phyloP scores from a whole-genome alignment of 2,888 invertebrate genomes.

The Stenolophus ochropezus region DNA sequence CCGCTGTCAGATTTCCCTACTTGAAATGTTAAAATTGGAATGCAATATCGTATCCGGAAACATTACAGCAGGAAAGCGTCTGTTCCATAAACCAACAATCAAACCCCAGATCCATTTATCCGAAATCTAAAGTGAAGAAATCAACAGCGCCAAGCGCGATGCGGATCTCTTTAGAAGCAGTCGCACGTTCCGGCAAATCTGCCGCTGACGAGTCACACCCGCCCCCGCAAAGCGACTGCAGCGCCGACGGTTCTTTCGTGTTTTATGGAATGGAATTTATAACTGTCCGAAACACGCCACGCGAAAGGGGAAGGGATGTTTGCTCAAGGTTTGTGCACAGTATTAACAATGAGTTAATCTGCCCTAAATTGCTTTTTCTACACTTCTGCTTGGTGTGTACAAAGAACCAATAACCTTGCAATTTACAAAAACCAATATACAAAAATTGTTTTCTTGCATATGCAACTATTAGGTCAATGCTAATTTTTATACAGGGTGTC shows the following conservation, averaged over 20 bases:
- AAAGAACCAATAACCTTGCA: not conserved
- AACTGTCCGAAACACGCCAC: slow-evolving; percentile 57
- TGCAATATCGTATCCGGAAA: not conserved
- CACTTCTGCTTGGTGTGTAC: not conserved
- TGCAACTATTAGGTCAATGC: too few relatives aligned
- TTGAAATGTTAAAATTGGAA: not conserved
- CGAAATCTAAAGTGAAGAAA: slow-evolving; percentile 16
- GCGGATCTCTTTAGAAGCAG: slow-evolving; percentile 20
- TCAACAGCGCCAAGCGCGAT: not conserved
- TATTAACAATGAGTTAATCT: not conserved
- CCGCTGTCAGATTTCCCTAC: not conserved
- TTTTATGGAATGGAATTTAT: slow-evolving; percentile 63
- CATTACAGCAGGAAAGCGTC: not conserved
- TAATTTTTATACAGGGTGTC: too few relatives aligned
- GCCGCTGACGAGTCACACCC: slow-evolving; percentile 23
- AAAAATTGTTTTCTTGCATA: too few relatives aligned
- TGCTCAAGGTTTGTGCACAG: not conserved
- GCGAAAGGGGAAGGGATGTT: not conserved
- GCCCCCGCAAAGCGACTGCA: slow-evolving; percentile 50
- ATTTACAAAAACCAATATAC: not conserved
- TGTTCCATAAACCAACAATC: slow-evolving; percentile 32
- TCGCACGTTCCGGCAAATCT: slow-evolving; percentile 31
- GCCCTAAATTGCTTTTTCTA: not conserved
- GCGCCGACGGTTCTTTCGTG: slow-evolving; percentile 62
- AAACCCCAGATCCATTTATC: slow-evolving; percentile 18